These are phyloP conservation scores for Sminthurides aquaticus DNA, from an alignment of 2,888 invertebrate genomes.

Conservation along the genomic window DNA sequence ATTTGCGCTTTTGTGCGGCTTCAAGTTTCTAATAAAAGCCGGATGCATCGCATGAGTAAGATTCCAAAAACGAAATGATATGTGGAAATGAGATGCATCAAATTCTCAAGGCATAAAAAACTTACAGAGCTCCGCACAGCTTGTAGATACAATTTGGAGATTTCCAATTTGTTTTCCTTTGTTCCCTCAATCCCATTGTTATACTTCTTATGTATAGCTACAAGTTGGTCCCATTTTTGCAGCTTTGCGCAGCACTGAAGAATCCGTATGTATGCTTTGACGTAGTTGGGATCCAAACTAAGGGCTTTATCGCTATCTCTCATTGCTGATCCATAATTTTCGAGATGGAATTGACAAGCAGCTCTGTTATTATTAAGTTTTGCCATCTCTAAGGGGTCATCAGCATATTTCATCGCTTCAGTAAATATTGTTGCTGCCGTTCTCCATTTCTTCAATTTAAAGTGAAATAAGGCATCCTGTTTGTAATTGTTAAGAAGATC, in stretches of 20 bases:
- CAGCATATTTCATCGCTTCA: slow-evolving; percentile 64
- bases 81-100: slow-evolving; percentile 45
- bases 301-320: slow-evolving; percentile 73
- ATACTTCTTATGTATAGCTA: slow-evolving; percentile 50
- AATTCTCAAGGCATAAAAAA: background rate
- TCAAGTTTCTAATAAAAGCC: slow-evolving; percentile 50
- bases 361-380: slow-evolving; percentile 84
- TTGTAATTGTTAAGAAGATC: slow-evolving; percentile 83
- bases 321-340: slow-evolving; percentile 73
- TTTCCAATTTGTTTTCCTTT: slow-evolving; percentile 54
- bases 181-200: slow-evolving; percentile 52
- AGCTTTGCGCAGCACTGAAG: slow-evolving; percentile 64
- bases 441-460: slow-evolving; percentile 86
- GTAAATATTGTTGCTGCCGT: slow-evolving; percentile 80
- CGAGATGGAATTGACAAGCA: slow-evolving; percentile 75
- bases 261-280: slow-evolving; percentile 68
- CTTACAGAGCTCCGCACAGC: slow-evolving; percentile 52
- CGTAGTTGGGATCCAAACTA: slow-evolving; percentile 64
- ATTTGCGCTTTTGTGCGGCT: slow-evolving; percentile 53
- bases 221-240: slow-evolving; percentile 61
- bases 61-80: background rate
- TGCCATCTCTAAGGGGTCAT: slow-evolving; percentile 35
- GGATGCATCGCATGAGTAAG: too few species aligned
- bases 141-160: slow-evolving; percentile 53
- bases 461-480: slow-evolving; percentile 93